Evolutionary conservation across 2,113 vertebrate species (phyloP), one percentile per base, ranked within the genome.

Genomic region (Callipepla squamata): DNA sequence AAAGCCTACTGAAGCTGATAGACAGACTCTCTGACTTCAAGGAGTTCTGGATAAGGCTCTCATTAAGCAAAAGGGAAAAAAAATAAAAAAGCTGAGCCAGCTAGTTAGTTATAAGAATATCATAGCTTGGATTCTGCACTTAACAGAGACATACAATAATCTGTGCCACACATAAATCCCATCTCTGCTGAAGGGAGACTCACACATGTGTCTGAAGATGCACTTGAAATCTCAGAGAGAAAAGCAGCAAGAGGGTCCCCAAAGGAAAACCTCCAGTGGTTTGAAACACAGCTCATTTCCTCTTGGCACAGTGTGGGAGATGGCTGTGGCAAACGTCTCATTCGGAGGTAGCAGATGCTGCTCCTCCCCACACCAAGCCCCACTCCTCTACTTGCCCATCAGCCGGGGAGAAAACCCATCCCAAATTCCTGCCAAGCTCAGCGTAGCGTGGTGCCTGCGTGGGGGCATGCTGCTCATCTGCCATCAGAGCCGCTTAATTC

Each of bases 1-100:
- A 94, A 95, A 96, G 92, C 87, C 90, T 92, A 94, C 87, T 94
- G 94, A 92, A 92, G 90, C 90, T 92, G 95, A 96, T 78, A 86
- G 95, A 94, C 92, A 95, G 94, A 81, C 65, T 91, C 32, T 40
- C 68, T 88, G 85, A 95, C 92, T 95, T 96, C 94, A 95, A 94
- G 89, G 85, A 90, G 73, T 87, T 87, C 30, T 65, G 94, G 86
- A 73, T 95, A 92, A 95, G 92, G 86, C 80, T 90, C 70, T 94
- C 80, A 96, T 96, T 95, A 95, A 30, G 90, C 74, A 89, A 82
- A 93, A 87, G 45, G 28, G 14, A 65, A 80, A 76, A 55, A 66
- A 45, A 95, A 81, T 13, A 12, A 50, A 94, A 84, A 89, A 94
- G 68, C 82, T 78, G 87, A 92, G 86, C 78, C 61, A 94, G 70